Percentiles rank a stretch among this genome's conserved stretches.
Conservation (phyloP, 2,888 invertebrate species). For the Phaonia tiefii region DNA sequence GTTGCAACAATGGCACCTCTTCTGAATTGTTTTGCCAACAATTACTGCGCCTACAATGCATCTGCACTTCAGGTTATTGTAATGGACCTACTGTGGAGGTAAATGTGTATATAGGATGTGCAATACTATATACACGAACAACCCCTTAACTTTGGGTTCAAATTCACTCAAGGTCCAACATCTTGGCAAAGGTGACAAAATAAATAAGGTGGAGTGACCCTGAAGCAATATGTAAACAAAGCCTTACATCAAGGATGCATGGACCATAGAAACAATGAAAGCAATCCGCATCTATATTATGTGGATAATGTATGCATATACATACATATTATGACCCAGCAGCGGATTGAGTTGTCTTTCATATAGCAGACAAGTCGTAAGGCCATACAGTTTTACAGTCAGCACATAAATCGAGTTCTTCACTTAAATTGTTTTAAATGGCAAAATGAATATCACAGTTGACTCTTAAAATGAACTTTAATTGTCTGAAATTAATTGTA, state of each 20-base stretch:
- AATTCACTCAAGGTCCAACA: slow-evolving; percentile 62
- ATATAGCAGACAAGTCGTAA: no score
- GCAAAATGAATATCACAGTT: no score
- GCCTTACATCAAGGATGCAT: slow-evolving; percentile 32
- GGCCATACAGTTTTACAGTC: no score
- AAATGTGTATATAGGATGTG: no score
- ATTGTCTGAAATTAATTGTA: no score
- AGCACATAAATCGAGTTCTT: no score
- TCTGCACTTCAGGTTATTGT: slow-evolving; percentile 64
- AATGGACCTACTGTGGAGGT: slow-evolving; percentile 37
- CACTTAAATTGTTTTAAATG: no score
- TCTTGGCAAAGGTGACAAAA: slow-evolving; percentile 66
- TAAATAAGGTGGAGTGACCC: slow-evolving; percentile 66
- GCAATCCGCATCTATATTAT: slow-evolving; percentile 22
- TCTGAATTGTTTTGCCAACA: slow-evolving; percentile 35
- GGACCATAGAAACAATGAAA: slow-evolving; percentile 57
- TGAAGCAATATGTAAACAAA: slow-evolving; percentile 64
- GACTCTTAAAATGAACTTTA: no score
- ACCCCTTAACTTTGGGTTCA: slow-evolving; percentile 43
- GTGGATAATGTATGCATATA: neutral
- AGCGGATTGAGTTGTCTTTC: no score
- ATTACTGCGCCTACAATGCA: slow-evolving; percentile 51
- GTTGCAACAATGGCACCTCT: slow-evolving; percentile 51
- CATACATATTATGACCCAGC: no score
- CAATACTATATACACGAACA: neutral